Evolutionary conservation across 2,797 vertebrate species (phyloP).

Genomic region (Moxostoma hubbsi): DNA sequence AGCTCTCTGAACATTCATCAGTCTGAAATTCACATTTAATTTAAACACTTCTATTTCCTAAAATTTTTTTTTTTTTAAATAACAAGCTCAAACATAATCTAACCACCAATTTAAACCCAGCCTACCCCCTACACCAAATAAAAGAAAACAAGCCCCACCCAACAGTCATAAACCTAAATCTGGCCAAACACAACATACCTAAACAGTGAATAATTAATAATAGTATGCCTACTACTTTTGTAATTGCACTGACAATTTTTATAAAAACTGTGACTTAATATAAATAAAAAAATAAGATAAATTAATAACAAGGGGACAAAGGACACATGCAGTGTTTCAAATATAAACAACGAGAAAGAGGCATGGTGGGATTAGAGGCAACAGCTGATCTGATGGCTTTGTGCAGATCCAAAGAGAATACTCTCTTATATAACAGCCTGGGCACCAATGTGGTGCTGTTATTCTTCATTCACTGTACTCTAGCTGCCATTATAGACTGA

Average conservation of each 20-base stretch:
- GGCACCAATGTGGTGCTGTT: constrained; percentile 34
- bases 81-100: background rate
- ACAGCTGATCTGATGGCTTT: constrained; percentile 43
- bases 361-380: constrained; percentile 30
- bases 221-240: background rate
- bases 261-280: background rate
- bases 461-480: constrained; percentile 40
- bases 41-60: background rate
- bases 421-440: constrained; percentile 51
- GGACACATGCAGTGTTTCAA: background rate
- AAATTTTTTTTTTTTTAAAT: background rate
- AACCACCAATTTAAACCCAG: background rate
- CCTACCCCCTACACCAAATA: no score
- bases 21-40: background rate
- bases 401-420: constrained; percentile 34
- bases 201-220: background rate
- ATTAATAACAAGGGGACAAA: background rate
- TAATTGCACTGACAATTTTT: background rate
- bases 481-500: constrained; percentile 34
- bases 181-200: background rate
- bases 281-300: background rate
- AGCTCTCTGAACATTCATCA: background rate
- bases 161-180: background rate
- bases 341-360: constrained; percentile 8
- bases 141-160: background rate